Evolutionary conservation across 2,113 vertebrate genomes (phyloP).

Genomic region (Pomatostomus ruficeps): DNA sequence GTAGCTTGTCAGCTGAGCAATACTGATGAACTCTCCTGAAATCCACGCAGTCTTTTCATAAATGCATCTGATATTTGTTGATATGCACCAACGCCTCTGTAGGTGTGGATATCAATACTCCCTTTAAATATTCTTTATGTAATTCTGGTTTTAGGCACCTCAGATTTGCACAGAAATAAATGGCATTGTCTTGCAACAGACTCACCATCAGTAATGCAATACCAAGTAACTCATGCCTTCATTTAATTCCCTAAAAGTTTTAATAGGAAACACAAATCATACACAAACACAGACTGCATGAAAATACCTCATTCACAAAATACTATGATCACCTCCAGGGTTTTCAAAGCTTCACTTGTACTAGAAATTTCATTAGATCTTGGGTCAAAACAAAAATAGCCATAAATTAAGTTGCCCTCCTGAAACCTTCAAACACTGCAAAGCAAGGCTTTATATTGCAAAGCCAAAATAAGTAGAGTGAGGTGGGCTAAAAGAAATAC

Average conservation of each 20-base stretch:
- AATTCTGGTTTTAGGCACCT: neutral
- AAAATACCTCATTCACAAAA: neutral
- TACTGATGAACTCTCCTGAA: neutral
- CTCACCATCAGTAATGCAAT: neutral
- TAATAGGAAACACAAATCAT: neutral
- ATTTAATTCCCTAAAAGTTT: neutral
- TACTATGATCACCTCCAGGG: neutral
- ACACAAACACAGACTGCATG: neutral
- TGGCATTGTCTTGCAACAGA: neutral
- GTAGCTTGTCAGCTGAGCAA: neutral
- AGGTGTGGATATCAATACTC: neutral
- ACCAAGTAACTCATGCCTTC: neutral
- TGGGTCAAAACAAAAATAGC: neutral
- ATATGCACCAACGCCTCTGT: neutral
- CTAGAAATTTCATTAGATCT: neutral
- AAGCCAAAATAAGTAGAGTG: neutral
- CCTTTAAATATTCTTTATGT: neutral
- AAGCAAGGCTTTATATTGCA: neutral
- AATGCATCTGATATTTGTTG: neutral
- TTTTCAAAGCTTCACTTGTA: neutral
- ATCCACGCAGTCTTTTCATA: neutral
- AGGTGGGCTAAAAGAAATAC: slow-evolving; percentile 6
- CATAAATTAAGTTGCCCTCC: neutral
- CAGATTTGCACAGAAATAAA: neutral
- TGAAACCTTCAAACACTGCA: neutral